Percentiles rank a stretch among this genome's conserved stretches.
Conservation (phyloP, 2,888 invertebrate genomes). For the Erynnis tages region DNA sequence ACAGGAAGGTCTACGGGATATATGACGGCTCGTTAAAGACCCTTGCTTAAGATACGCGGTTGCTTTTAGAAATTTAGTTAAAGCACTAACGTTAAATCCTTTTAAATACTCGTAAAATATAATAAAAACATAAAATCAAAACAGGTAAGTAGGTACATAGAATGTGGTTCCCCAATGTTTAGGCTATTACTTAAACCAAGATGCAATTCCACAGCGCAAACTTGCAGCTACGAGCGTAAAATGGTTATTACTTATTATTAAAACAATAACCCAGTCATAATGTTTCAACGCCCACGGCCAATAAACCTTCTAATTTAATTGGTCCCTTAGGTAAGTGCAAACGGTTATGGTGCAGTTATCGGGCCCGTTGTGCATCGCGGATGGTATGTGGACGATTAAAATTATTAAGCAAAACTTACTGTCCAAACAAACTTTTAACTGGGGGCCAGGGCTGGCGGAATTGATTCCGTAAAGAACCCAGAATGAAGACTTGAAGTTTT, state of each 20-base stretch:
- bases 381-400: slow-evolving; percentile 39
- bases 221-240: too few species aligned
- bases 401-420: slow-evolving; percentile 23
- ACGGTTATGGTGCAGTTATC: slow-evolving; percentile 44
- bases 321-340: slow-evolving; percentile 55
- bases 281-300: slow-evolving; percentile 30
- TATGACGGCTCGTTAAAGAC: slow-evolving; percentile 4
- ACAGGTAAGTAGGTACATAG: too few species aligned
- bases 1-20: slow-evolving; percentile 6
- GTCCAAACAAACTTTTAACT: slow-evolving; percentile 20
- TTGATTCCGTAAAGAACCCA: not conserved
- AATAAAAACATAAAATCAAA: too few species aligned
- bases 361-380: slow-evolving; percentile 29
- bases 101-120: too few species aligned
- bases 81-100: too few species aligned
- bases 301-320: slow-evolving; percentile 54
- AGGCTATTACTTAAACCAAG: too few species aligned
- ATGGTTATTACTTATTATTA: too few species aligned
- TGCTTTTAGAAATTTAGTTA: not conserved
- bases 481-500: too few species aligned
- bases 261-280: slow-evolving; percentile 8
- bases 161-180: too few species aligned
- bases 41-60: not conserved
- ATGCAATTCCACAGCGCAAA: too few species aligned
- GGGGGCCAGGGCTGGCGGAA: slow-evolving; percentile 4